These are phyloP conservation scores for Botia almorhae DNA, from an alignment of 2,797 vertebrate species.

Conservation along the genomic window DNA sequence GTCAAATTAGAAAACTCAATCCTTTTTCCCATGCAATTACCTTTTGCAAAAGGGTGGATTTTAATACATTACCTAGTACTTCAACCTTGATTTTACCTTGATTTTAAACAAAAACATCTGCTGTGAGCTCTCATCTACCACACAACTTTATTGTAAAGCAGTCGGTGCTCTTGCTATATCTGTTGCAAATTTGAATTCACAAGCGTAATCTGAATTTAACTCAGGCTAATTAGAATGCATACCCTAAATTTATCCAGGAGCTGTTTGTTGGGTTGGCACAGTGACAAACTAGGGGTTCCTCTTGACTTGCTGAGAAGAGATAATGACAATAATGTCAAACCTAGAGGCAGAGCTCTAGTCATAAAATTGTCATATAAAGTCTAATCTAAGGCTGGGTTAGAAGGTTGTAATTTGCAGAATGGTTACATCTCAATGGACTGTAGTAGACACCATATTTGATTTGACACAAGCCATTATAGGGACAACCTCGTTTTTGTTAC, in stretches of 20 bases:
- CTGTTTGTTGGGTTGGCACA: conserved; percentile 23
- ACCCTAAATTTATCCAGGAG: conserved; percentile 24
- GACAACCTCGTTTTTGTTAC: not conserved
- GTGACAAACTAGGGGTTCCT: conserved; percentile 29
- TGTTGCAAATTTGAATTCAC: not conserved
- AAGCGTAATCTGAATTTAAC: not conserved
- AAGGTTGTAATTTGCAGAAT: conserved; percentile 34
- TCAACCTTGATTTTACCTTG: not conserved
- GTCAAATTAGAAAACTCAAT: conserved; percentile 27
- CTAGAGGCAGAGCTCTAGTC: conserved; percentile 37
- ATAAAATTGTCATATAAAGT: conserved; percentile 34
- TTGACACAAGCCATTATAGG: not conserved
- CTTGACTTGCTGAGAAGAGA: conserved; percentile 29
- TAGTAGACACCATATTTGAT: not conserved
- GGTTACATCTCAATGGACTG: not conserved
- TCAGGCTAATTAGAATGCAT: conserved; percentile 32
- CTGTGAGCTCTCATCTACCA: not conserved
- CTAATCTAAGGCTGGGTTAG: conserved; percentile 23
- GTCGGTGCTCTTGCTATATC: not conserved
- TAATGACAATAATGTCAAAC: conserved; percentile 26
- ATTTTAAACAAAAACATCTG: conserved; percentile 21
- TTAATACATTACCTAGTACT: conserved; percentile 15
- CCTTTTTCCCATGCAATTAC: conserved; percentile 23
- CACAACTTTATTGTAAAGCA: not conserved
- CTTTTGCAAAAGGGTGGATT: conserved; percentile 22